Base-by-base conservation (phyloP, 1,140 invertebrate genomes). In the Orussus abietinus region DNA sequence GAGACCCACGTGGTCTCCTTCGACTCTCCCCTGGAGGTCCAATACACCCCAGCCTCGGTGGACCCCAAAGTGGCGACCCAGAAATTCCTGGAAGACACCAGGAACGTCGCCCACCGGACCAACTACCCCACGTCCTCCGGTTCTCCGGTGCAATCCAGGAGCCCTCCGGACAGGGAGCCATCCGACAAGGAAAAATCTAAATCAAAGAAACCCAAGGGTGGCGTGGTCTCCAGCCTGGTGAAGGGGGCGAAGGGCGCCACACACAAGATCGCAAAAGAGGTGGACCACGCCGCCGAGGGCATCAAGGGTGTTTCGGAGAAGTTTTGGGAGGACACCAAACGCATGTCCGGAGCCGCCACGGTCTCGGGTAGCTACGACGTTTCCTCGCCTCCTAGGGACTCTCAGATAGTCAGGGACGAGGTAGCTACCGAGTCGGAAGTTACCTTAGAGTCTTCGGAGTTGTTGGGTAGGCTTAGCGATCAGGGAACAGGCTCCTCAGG, bases 261-360 rank as follows among this genome's bases (percentile, higher is more conserved):
- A 5, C 74, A 75, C 44, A 74, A 74, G 60, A 67, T 76, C 38
- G 59, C 57, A 6, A 62, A 71, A 42, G 62, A 64, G 37, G 59
- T 69, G 7, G 48, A 59, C 32, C 57, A 60, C n/a, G 59, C 61
- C 10, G 53, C 55, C 3, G 59, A 56, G 25, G 59, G 59, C 50
- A 48, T 65, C 4, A 66, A 59, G 45, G 62, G 52, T 32, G 64
- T 53, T 3, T 51, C 50, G 1, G 55, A 54, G 6, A 64, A 65
- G 39, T 67, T 66, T n/a, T 55, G 52, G 36, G 62, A 69, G 38
- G 68, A 71, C 4, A 70, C 66, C 4, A 72, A 70, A 38, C 56
- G 55, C 49, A 71, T 66, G 26, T 69, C 64, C 4, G 48, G 58
- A 20, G 66, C 54, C 6, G 42, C 49, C 5, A 41, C 33, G 12